Conservation (phyloP, 1,140 invertebrate genomes). For the Sycophila sp. region DNA sequence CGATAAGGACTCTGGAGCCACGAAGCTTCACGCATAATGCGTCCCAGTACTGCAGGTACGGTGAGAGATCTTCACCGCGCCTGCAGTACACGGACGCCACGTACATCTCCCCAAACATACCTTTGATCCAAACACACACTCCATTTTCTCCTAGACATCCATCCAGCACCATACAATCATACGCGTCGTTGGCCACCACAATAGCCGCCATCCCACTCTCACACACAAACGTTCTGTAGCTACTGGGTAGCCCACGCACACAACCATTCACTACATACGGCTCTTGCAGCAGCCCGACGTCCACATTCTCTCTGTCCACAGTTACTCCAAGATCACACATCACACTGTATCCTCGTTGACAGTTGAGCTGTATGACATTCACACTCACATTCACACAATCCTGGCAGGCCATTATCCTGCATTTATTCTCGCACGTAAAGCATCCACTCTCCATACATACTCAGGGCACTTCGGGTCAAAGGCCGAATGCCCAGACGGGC, state of each 20-base stretch:
- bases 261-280: neutral
- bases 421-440: too few species aligned
- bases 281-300: conserved; percentile 2
- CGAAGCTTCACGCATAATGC: too few species aligned
- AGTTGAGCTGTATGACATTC: conserved; percentile 16
- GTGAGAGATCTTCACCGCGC: too few species aligned
- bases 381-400: neutral
- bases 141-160: neutral
- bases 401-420: too few species aligned
- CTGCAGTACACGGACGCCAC: too few species aligned
- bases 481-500: too few species aligned
- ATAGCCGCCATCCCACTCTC: neutral
- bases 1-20: too few species aligned
- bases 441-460: too few species aligned
- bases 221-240: neutral
- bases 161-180: neutral
- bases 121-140: neutral
- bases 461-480: too few species aligned
- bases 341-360: neutral
- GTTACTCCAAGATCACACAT: conserved; percentile 6
- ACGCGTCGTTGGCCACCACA: neutral
- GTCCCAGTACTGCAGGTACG: too few species aligned
- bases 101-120: too few species aligned
- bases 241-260: conserved; percentile 12
- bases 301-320: neutral